phyloP scores from a whole-genome alignment of 2,113 vertebrate genomes.

The Lathamus discolor region DNA sequence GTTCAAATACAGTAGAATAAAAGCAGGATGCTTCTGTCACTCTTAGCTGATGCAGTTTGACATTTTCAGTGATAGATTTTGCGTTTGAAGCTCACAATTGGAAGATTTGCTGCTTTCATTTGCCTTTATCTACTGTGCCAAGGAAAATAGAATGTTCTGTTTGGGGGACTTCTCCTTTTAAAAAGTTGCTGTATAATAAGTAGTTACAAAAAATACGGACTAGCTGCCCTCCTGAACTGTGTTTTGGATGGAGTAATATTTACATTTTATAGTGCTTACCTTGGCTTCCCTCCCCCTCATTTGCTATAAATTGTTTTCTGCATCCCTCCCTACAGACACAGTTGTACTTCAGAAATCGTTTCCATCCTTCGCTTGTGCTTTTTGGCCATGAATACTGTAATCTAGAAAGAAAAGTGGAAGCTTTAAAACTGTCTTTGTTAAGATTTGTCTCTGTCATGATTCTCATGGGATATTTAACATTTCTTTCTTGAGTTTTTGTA shows the following conservation, averaged over 20 bases:
- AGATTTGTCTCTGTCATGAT: background rate
- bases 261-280: conserved; percentile 14
- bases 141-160: background rate
- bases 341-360: conserved; percentile 20
- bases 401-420: background rate
- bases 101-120: background rate
- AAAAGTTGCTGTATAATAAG: background rate
- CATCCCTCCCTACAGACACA: background rate
- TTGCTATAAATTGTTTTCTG: background rate
- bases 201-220: background rate
- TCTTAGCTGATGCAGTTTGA: background rate
- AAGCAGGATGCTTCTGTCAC: background rate
- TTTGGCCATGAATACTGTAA: background rate
- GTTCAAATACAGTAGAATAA: background rate
- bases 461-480: background rate
- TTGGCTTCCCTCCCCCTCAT: background rate
- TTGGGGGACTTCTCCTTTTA: background rate
- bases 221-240: background rate
- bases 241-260: conserved; percentile 11
- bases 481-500: background rate
- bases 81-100: background rate
- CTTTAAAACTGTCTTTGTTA: background rate
- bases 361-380: background rate
- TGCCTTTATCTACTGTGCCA: background rate
- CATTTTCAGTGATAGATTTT: background rate